A percentile compares a stretch with the other conserved stretches of the same genome.
phyloP scores from a whole-genome alignment of 2,888 invertebrate species.

The Metalampra italica region DNA sequence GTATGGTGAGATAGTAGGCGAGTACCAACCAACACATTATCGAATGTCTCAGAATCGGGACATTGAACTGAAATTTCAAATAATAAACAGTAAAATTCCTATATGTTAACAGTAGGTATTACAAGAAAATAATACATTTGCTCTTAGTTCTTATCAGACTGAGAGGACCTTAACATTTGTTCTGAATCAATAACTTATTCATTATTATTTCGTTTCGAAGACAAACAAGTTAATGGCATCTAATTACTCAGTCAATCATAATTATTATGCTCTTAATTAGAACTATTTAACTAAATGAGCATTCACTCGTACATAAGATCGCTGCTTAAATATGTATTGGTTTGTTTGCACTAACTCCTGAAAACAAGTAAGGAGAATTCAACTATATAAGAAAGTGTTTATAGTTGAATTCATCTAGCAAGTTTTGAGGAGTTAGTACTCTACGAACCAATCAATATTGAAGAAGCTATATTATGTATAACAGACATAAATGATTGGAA shows the following conservation, averaged over 20 bases:
- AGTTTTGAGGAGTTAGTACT: too few relatives aligned
- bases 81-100: neutral
- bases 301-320: neutral
- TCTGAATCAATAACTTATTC: conserved; percentile 4
- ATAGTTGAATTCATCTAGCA: too few relatives aligned
- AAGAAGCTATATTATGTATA: too few relatives aligned
- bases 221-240: conserved; percentile 12
- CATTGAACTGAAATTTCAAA: neutral
- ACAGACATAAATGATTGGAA: neutral
- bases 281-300: neutral
- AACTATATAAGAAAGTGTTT: too few relatives aligned
- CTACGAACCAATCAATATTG: too few relatives aligned
- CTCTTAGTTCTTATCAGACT: neutral
- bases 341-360: too few relatives aligned
- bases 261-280: neutral
- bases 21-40: too few relatives aligned
- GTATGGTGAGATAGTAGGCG: too few relatives aligned
- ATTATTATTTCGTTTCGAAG: conserved; percentile 1
- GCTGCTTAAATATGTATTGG: too few relatives aligned
- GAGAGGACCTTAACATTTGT: conserved; percentile 8
- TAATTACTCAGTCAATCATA: neutral
- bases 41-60: too few relatives aligned
- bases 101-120: neutral
- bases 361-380: too few relatives aligned
- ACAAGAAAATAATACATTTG: neutral